phyloP scores from a whole-genome alignment of 2,888 invertebrate species.

The Rhagophthalmus giganteus region DNA sequence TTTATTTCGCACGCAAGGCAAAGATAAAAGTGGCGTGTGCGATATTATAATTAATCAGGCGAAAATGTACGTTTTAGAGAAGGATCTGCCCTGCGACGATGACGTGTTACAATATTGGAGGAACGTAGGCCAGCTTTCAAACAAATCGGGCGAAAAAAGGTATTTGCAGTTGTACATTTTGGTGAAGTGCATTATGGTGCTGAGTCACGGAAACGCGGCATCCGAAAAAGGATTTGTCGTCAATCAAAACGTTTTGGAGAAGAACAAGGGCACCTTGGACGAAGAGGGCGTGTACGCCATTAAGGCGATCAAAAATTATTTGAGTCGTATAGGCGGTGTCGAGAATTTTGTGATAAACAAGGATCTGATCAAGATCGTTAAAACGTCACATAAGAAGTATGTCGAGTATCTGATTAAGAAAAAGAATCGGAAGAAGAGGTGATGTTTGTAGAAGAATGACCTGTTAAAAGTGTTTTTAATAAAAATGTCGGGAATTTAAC shows the following conservation, averaged over 20 bases:
- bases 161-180: conserved; percentile 17
- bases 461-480: no score
- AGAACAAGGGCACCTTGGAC: conserved; percentile 3
- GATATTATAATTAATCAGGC: conserved; percentile 17
- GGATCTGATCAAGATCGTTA: conserved; percentile 15
- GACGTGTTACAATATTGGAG: conserved; percentile 18
- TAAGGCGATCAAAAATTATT: conserved; percentile 14
- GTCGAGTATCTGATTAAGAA: conserved; percentile 8
- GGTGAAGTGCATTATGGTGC: conserved; percentile 16
- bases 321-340: conserved; percentile 12
- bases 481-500: no score
- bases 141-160: conserved; percentile 12
- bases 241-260: conserved; percentile 5
- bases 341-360: conserved; percentile 14
- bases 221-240: conserved; percentile 7
- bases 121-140: conserved; percentile 11
- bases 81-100: conserved; percentile 7
- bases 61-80: conserved; percentile 17
- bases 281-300: conserved; percentile 9
- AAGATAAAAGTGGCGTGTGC: conserved; percentile 14
- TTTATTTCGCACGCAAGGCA: conserved; percentile 22
- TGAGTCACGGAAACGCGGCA: conserved; percentile 11
- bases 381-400: conserved; percentile 18
- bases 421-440: conserved; percentile 7
- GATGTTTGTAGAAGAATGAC: conserved; percentile 2